Evolutionary conservation across 2,113 vertebrate genomes (phyloP), one percentile per base, ranked within the genome.

Genomic region (Melanostigma gelatinosum): DNA sequence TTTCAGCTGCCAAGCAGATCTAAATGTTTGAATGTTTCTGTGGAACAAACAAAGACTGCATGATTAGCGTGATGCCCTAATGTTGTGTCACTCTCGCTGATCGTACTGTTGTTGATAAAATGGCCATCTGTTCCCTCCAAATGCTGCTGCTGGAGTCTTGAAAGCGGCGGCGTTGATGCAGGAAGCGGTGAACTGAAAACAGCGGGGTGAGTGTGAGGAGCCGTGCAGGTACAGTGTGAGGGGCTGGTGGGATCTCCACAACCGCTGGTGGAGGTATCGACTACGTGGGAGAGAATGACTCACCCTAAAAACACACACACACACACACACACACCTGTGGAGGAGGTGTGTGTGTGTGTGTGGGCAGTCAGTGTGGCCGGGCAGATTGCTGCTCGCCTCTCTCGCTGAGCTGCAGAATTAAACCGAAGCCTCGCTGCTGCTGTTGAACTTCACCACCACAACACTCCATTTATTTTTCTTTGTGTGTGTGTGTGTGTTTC

Each of bases 291-390:
- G 82, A 85, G 74, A 52, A 68, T 91, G 88, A 88, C 44, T 91
- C 88, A 91, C 79, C 73, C 78, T 54, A 71, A 75, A 20, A 65
- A 54, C n/a, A 27, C 68, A n/a, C 29, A 78, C 69, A 85, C 88
- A 87, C 80, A 78, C 69, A 27, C 68, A n/a, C 29, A 78, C 69
- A 85, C 88, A 87, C 80, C 85, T 91, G 89, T 89, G 87, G 89
- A 91, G 87, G 89, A 89, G 87, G 85, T 55, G 54, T 20, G 58
- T 60, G 75, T 62, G 75, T 58, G 62, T 77, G 89, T 80, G 89
- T 89, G 85, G 85, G 89, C 82, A 82, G 88, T 1, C 42, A 20
- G 65, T 22, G 83, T 75, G 77, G 77, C 57, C 22, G 64, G 66
- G 65, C 85, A 84, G 71, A 83, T 79, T 36, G 77, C 67, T 67